Conservation (phyloP, 2,888 invertebrate genomes). For the Anorthoa munda region DNA sequence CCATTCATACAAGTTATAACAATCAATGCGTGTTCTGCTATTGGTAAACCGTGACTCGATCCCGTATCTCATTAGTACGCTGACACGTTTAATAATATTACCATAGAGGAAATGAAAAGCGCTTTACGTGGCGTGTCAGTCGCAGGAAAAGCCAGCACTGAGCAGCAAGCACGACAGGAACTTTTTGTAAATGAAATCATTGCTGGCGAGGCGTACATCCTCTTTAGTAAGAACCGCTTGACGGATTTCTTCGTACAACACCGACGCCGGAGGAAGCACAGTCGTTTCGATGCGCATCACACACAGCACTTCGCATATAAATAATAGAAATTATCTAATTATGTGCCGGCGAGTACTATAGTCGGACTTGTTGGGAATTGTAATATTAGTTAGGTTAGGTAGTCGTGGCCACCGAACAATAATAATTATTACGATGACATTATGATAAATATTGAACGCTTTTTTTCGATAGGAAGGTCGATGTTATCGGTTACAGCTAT, state of each 20-base stretch:
- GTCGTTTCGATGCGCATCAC: conserved; percentile 83
- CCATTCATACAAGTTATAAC: conserved; percentile 64
- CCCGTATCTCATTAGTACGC: conserved; percentile 82
- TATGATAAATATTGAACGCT: conserved; percentile 82
- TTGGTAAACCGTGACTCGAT: conserved; percentile 77
- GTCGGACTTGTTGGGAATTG: conserved; percentile 81
- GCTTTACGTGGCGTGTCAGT: conserved; percentile 73
- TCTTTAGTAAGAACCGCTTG: conserved; percentile 84
- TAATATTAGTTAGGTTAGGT: conserved; percentile 72
- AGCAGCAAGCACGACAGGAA: conserved; percentile 79
- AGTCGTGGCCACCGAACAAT: conserved; percentile 71
- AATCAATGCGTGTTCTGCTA: conserved; percentile 65
- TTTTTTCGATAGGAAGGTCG: conserved; percentile 86
- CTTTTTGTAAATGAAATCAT: conserved; percentile 86
- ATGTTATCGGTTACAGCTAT: conserved; percentile 87
- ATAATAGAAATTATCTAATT: conserved; percentile 91
- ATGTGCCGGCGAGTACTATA: conserved; percentile 83
- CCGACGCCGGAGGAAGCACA: conserved; percentile 82
- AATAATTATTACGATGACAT: conserved; percentile 82
- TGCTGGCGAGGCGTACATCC: conserved; percentile 83
- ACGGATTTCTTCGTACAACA: conserved; percentile 81
- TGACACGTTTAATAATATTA: conserved; percentile 84
- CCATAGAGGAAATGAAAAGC: conserved; percentile 84
- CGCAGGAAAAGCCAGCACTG: conserved; percentile 80
- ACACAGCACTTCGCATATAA: conserved; percentile 85